These are phyloP conservation scores for Philhelius pedissequus DNA, from an alignment of 2,888 invertebrate species.

Conservation along the genomic window DNA sequence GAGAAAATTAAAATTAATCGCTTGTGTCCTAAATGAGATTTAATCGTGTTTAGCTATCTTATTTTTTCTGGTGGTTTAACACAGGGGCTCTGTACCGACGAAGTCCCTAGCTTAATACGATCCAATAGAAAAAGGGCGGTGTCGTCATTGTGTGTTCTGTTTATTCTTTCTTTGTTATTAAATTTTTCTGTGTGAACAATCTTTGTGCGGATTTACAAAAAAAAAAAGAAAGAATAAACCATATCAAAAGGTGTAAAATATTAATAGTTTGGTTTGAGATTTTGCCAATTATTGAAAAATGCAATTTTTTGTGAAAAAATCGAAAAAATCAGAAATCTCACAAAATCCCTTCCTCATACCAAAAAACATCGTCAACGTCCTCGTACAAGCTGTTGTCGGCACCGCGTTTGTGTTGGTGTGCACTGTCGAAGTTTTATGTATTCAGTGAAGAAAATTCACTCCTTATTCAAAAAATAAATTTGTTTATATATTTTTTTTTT, in stretches of 20 bases:
- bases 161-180: constrained; percentile 6
- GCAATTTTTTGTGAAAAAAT: constrained; percentile 48
- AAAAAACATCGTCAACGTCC: not conserved
- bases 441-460: constrained; percentile 50
- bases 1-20: constrained; percentile 30
- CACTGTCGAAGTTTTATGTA: constrained; percentile 51
- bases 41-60: constrained; percentile 38
- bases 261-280: not conserved
- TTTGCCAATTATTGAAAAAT: constrained; percentile 35
- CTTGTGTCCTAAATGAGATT: constrained; percentile 35
- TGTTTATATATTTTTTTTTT: constrained; percentile 1
- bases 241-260: not conserved
- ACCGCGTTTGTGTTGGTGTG: constrained; percentile 40
- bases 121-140: constrained; percentile 62
- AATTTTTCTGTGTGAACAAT: constrained; percentile 36
- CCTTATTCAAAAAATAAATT: constrained; percentile 16
- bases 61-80: not conserved
- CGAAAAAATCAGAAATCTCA: constrained; percentile 18
- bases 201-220: constrained; percentile 37
- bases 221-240: constrained; percentile 8
- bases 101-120: constrained; percentile 17
- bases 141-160: constrained; percentile 61
- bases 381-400: not conserved
- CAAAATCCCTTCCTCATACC: not conserved
- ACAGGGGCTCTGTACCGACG: constrained; percentile 7